phyloP scores from a whole-genome alignment of 2,797 vertebrate genomes.

The Valencia hispanica region DNA sequence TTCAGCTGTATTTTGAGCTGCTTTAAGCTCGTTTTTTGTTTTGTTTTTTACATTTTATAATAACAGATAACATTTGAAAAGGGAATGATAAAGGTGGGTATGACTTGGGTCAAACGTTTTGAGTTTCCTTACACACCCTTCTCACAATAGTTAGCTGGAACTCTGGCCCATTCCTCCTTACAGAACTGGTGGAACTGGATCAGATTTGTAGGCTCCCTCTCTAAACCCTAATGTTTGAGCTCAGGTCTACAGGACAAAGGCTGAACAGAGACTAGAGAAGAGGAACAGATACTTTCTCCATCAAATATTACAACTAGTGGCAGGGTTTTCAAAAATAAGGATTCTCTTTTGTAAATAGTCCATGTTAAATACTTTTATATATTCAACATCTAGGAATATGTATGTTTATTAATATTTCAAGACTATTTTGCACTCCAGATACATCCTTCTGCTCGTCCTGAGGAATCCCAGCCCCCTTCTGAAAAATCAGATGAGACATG shows the following conservation, averaged over 20 bases:
- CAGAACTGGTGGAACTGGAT: too few species aligned
- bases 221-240: background rate
- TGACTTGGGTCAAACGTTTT: too few species aligned
- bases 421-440: background rate
- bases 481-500: constrained; percentile 12
- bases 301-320: background rate
- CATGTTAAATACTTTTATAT: background rate
- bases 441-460: constrained; percentile 16
- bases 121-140: too few species aligned
- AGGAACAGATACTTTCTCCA: background rate
- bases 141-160: too few species aligned
- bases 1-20: too few species aligned
- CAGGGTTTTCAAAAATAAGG: background rate
- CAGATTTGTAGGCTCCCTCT: too few species aligned
- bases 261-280: background rate
- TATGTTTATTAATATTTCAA: background rate
- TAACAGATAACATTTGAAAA: too few species aligned
- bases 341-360: background rate
- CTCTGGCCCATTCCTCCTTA: too few species aligned
- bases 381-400: background rate
- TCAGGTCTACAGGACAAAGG: background rate
- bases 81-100: too few species aligned
- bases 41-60: too few species aligned
- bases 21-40: too few species aligned
- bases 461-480: constrained; percentile 5